Evolutionary conservation across 2,113 vertebrate species (phyloP).

Genomic region (Chloebia gouldiae): DNA sequence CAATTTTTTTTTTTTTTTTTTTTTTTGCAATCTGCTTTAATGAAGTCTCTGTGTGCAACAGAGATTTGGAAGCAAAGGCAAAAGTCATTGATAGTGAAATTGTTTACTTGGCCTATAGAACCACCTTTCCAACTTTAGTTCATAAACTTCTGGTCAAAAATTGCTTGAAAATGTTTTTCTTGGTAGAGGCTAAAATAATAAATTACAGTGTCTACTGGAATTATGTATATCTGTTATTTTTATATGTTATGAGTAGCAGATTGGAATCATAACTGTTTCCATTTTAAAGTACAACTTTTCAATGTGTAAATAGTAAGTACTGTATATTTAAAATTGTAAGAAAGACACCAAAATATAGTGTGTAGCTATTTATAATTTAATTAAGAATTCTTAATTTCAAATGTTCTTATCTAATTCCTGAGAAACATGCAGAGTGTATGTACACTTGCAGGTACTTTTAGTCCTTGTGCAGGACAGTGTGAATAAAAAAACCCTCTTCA

Average conservation of each 20-base stretch:
- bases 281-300: background rate
- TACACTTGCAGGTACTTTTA: background rate
- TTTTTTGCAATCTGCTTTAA: background rate
- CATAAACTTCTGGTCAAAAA: background rate
- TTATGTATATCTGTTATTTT: constrained; percentile 9
- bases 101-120: constrained; percentile 19
- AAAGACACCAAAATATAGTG: background rate
- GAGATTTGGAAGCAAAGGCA: background rate
- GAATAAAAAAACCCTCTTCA: background rate
- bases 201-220: background rate
- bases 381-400: background rate
- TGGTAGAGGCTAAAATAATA: constrained; percentile 1
- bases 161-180: background rate
- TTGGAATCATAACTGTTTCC: background rate
- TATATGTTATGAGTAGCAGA: background rate
- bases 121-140: background rate
- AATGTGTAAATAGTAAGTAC: background rate
- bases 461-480: background rate
- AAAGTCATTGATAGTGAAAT: background rate
- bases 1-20: background rate
- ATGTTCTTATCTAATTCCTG: background rate
- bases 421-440: background rate
- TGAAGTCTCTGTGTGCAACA: background rate
- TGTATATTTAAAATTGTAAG: background rate
- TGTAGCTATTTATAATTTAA: background rate